Base-by-base conservation (phyloP, 2,113 vertebrate genomes). In the Microcebus jonahi region DNA sequence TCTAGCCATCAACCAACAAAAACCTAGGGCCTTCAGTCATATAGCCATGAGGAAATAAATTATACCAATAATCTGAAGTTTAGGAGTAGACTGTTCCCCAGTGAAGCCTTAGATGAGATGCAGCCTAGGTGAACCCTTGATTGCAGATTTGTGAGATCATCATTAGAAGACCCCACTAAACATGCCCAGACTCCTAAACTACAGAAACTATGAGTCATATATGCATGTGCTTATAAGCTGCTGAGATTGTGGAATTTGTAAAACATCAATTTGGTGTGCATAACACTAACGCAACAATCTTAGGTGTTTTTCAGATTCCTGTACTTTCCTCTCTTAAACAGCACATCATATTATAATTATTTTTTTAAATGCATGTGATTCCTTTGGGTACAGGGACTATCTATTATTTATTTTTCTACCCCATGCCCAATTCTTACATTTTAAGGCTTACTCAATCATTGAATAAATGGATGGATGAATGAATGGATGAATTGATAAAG, bases 341-440 rank as follows among this genome's bases (percentile, higher is more conserved):
- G 3, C 8, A 36, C 61, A 59, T 21, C 25, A 25, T 48, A 31
- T 76, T 75, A 57, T 27, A 4, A 42, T 42, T 70, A 17, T 31
- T 83, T 83, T 57, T 57, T 57, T 55, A 34, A 1, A 39, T 61
- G 2, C 2, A 53, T 85, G n/a, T 42, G 18, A 31, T 36, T 36
- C 34, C 1, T 4, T 68, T 39, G 6, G 21, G 12, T 57, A 81
- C 0, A 59, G 1, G 34, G 14, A 42, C 0, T 10, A 0, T 34
- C 4, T 5, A 11, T 29, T 50, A 25, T 45, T 25, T 83, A 77
- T 65, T 53, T 14, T 13, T 87, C 90, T 79, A 67, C 0, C 9
- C 2, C 15, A n/a, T 59, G 5, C 0, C 45, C 8, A 67, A 21
- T 61, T 61, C 61, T 80, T 70, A 29, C 17, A 68, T 95, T 50